These are phyloP conservation scores for Brienomyrus brachyistius DNA, from an alignment of 2,113 vertebrate species.

Conservation along the genomic window DNA sequence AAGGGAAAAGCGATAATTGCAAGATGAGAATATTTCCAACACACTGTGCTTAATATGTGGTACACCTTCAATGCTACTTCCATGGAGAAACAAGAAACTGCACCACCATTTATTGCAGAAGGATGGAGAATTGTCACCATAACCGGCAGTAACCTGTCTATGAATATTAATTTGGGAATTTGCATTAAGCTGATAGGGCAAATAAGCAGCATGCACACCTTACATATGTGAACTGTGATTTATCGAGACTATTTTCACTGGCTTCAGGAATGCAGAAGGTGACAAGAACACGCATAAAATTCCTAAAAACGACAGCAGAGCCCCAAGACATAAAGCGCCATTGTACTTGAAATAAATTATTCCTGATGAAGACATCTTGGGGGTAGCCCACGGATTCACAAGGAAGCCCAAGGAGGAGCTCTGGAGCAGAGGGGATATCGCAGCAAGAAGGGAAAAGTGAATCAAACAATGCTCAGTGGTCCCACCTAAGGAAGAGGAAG, in stretches of 20 bases:
- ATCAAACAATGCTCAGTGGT: slow-evolving; percentile 22
- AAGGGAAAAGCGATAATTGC: neutral
- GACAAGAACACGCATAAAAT: neutral
- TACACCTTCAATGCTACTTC: neutral
- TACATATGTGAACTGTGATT: neutral
- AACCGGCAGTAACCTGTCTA: neutral
- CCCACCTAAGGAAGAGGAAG: slow-evolving; percentile 31
- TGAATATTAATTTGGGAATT: neutral
- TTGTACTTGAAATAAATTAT: neutral
- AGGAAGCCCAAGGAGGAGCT: neutral
- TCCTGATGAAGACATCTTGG: slow-evolving; percentile 47
- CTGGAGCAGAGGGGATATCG: slow-evolving; percentile 29
- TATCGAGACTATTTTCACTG: neutral
- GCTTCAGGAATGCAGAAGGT: neutral
- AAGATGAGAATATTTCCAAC: neutral
- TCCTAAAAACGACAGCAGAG: neutral
- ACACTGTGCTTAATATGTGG: neutral
- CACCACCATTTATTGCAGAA: neutral
- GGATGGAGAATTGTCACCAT: neutral
- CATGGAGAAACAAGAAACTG: neutral
- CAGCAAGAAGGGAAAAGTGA: slow-evolving; percentile 19
- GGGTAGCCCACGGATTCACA: neutral
- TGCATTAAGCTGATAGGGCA: slow-evolving; percentile 1
- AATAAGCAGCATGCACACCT: neutral
- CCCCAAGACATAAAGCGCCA: neutral